Base-by-base conservation (phyloP, 2,888 invertebrate species). In the Argyresthia albistria region DNA sequence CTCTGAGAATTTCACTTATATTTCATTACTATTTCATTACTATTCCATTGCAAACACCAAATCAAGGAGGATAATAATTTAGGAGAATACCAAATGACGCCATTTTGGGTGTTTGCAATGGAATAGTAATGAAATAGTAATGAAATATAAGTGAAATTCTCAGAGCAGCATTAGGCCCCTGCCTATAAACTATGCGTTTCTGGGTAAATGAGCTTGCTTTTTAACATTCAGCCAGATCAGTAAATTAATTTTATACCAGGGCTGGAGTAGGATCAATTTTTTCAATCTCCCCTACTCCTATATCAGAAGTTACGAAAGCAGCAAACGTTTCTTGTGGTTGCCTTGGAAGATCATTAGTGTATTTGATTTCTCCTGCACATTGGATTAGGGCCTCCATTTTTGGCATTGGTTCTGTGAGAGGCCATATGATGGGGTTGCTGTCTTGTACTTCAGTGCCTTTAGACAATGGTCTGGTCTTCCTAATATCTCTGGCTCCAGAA, bases 251-350 rank as follows among this genome's bases (percentile, higher is more conserved):
- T 47, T 59, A 75, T 74, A 93, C 93, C 84, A 93, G 62, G 14
- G 93, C 93, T 46, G 88, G 84, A 0, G 89, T 71, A 2, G 91
- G 75, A 67, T 93, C 91, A 47, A 93, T 89, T 43, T 70, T 79
- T 25, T 81, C 72, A 15, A 94, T 82, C 50, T 81, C 88, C 1
- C 93, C 93, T 56, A 70, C 79, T 55, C 89, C 67, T 56, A 90
- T 73, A 50, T 76, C 80, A 1, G 87, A 70, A 0, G 90, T 71
- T 0, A 93, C 92, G 60, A 93, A 91, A 0, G 91, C 91, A 49
- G 91, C 93, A 65, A 83, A 90, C 1, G 93, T 88, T 71, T 94
- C 92, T 64, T 91, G 89, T 0, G 86, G 80, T 14, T 77, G 66
- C 1, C 82, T 76, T 3, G 89, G 89, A 36, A 90, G 67, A 64